Conservation (phyloP, 1,140 invertebrate genomes). For the Helicoverpa armigera region DNA sequence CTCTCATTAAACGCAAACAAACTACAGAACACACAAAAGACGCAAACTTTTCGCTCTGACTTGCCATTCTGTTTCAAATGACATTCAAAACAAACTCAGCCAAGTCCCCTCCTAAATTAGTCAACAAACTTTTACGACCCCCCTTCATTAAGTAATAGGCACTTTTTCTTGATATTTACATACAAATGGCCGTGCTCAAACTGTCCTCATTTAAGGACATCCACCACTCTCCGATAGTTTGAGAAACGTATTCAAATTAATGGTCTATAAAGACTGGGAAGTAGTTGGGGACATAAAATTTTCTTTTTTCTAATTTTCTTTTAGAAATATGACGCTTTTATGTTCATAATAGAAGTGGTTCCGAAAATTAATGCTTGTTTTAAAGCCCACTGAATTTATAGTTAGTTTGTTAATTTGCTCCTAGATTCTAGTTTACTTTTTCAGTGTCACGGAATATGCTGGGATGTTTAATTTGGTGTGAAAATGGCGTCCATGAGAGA, state of each 20-base stretch:
- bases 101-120: slow-evolving; percentile 16
- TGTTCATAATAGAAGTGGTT: background rate
- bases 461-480: too few species aligned
- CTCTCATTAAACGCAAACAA: background rate
- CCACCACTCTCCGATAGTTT: slow-evolving; percentile 20
- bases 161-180: slow-evolving; percentile 39
- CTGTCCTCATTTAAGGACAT: slow-evolving; percentile 2
- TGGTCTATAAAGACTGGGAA: background rate
- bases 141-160: slow-evolving; percentile 39
- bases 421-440: too few species aligned
- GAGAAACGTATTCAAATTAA: slow-evolving; percentile 28
- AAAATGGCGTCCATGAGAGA: too few species aligned
- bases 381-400: slow-evolving; percentile 12
- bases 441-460: too few species aligned
- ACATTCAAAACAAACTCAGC: slow-evolving; percentile 18
- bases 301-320: slow-evolving; percentile 28
- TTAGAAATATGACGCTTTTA: slow-evolving; percentile 21
- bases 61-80: slow-evolving; percentile 13
- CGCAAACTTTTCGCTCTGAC: background rate
- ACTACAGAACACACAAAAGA: background rate
- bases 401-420: slow-evolving; percentile 4
- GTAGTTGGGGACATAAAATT: slow-evolving; percentile 32
- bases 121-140: slow-evolving; percentile 31
- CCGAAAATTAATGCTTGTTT: background rate
- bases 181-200: slow-evolving; percentile 16